Evolutionary conservation across 1,140 invertebrate species (phyloP).

Genomic region (Drosophila arawakana): DNA sequence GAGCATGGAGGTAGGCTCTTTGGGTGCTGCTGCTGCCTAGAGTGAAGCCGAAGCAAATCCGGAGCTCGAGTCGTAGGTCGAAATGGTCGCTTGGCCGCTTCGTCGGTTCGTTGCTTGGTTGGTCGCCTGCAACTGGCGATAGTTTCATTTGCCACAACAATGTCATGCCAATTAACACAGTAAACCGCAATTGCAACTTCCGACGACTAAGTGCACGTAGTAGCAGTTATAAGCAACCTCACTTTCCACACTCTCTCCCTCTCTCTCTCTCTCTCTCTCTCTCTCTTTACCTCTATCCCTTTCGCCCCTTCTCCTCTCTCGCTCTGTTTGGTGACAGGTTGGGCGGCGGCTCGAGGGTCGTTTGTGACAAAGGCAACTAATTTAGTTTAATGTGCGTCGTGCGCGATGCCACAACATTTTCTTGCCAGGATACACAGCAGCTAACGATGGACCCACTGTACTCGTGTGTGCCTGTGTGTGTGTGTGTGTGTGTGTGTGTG

Average conservation of each 20-base stretch:
- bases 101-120: conserved; percentile 2
- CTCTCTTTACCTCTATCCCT: not conserved
- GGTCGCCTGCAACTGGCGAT: conserved; percentile 40
- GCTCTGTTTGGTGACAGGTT: conserved; percentile 10
- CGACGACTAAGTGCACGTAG: conserved; percentile 73
- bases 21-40: not conserved
- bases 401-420: conserved; percentile 77
- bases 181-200: conserved; percentile 75
- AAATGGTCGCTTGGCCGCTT: not conserved
- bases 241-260: conserved; percentile 8
- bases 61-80: not conserved
- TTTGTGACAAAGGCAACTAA: conserved; percentile 80
- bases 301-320: not conserved
- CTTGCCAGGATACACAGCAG: conserved; percentile 33
- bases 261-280: not conserved
- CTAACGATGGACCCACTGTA: not conserved
- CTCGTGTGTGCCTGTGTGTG: not conserved
- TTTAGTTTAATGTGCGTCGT: conserved; percentile 76
- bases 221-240: conserved; percentile 22
- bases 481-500: not conserved
- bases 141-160: conserved; percentile 49
- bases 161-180: conserved; percentile 76
- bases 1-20: conserved; percentile 6
- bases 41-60: not conserved
- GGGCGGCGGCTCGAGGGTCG: conserved; percentile 54